A percentile compares a stretch with the other conserved stretches of the same genome.
Conservation (phyloP, 1,140 invertebrate genomes). For the Elysia chlorotica region DNA sequence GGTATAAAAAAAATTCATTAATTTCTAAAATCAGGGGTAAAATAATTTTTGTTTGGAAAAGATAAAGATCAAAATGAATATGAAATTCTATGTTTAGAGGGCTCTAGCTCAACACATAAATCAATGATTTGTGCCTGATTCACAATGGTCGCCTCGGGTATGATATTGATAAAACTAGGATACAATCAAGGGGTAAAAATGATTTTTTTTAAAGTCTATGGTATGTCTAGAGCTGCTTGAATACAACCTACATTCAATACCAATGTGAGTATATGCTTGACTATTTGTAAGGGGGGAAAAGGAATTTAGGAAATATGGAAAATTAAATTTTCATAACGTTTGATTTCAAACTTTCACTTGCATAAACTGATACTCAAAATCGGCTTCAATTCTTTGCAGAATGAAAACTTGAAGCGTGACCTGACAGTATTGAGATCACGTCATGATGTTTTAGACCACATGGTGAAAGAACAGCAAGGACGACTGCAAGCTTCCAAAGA, state of each 20-base stretch:
- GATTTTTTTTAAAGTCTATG: background rate
- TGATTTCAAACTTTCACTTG: background rate
- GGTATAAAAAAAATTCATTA: background rate
- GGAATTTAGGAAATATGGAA: background rate
- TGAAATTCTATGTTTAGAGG: no score
- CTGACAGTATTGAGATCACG: slow-evolving; percentile 12
- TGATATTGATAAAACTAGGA: no score
- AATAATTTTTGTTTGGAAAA: no score
- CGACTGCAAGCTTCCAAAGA: slow-evolving; percentile 17
- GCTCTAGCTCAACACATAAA: no score
- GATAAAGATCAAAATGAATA: no score
- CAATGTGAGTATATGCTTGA: no score
- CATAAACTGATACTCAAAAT: background rate
- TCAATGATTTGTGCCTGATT: no score
- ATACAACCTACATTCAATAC: no score
- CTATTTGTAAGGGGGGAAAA: no score
- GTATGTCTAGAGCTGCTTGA: no score
- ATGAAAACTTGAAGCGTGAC: slow-evolving; percentile 23
- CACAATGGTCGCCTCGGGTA: no score
- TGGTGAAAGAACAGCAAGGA: slow-evolving; percentile 22
- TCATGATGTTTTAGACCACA: slow-evolving; percentile 24
- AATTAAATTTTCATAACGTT: background rate
- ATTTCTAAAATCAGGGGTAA: background rate
- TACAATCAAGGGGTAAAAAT: no score
- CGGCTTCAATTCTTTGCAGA: slow-evolving; percentile 9